Base-by-base conservation (phyloP, 2,797 vertebrate species). In the Hafferia zeledoni region DNA sequence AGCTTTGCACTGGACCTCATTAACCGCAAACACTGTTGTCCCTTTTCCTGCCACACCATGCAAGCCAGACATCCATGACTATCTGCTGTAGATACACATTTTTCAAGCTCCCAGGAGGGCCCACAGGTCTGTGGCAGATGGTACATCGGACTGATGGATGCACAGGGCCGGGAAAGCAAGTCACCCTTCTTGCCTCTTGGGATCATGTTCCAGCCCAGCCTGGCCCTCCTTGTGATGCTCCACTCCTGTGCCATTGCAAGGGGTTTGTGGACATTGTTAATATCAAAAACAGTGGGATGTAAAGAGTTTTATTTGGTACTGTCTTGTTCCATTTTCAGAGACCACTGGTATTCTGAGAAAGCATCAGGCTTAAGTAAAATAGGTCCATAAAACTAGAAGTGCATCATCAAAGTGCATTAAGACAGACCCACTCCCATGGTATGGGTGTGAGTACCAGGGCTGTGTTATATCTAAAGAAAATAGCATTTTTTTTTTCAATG, bases 1-100 rank as follows among this genome's bases (percentile, higher is more conserved):
- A 84, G 83, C 85, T 93, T 94, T 86, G 65, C 57, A 46, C 41
- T 31, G 79, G 59, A 75, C 90, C 87, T 95, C 80, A 72, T 95
- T 90, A 87, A 61, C 67, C 0, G 0, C 87, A 64, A 71, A 52
- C 22, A 5, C 53, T 16, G 31, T n/a, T 0, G 0, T 69, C 67
- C 63, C 61, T 86, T 91, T 86, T 69, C 63, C 88, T 88, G 76
- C 52, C 59, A 13, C 67, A 79, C 19, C 18, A 5, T 0, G 22
- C 61, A 59, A 64, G 28, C 65, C 57, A 83, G 43, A 47, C 46
- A 49, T 63, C 63, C 82, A 1, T 25, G 65, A 37, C 77, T 88
- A 78, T 89, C 33, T 49, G 69, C 61, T 75, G 33, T 3, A 91
- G 53, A 64, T 43, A 60, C 0, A 0, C 65, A 86, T 88, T 93